Percentiles rank a stretch among this genome's conserved stretches.
Evolutionary conservation across 2,888 invertebrate genomes (phyloP).

Genomic region (Beris morrisii): DNA sequence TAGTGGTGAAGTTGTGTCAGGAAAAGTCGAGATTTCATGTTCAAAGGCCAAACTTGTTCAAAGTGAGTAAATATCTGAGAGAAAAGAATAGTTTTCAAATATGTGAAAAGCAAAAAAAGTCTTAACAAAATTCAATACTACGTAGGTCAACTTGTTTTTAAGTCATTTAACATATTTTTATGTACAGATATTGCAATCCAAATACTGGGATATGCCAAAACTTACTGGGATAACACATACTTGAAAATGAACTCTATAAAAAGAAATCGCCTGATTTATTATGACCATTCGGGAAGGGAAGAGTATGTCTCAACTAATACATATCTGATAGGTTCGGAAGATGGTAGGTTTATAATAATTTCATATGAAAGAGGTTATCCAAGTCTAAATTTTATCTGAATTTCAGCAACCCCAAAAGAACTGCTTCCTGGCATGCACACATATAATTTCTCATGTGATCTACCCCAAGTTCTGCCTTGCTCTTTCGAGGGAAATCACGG

Average conservation of each 20-base stretch:
- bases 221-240: constrained; percentile 55
- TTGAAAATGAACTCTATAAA: constrained; percentile 46
- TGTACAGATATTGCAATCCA: constrained; percentile 55
- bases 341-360: constrained; percentile 49
- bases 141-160: no score
- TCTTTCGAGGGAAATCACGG: constrained; percentile 56
- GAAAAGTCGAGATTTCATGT: constrained; percentile 46
- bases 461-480: constrained; percentile 57
- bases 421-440: constrained; percentile 57
- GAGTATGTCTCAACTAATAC: constrained; percentile 57
- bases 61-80: constrained; percentile 7
- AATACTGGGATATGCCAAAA: constrained; percentile 56
- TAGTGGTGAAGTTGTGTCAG: constrained; percentile 55
- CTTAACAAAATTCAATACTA: no score
- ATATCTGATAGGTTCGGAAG: constrained; percentile 58
- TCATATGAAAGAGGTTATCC: no score
- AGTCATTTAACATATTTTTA: no score
- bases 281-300: constrained; percentile 54
- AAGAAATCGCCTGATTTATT: constrained; percentile 44
- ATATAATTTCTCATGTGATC: constrained; percentile 57
- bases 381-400: not conserved
- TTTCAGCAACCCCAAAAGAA: constrained; percentile 42
- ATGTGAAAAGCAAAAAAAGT: no score
- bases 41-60: constrained; percentile 4
- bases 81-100: no score